Evolutionary conservation across 2,888 invertebrate genomes (phyloP).

Genomic region (Drosophila algonquin): DNA sequence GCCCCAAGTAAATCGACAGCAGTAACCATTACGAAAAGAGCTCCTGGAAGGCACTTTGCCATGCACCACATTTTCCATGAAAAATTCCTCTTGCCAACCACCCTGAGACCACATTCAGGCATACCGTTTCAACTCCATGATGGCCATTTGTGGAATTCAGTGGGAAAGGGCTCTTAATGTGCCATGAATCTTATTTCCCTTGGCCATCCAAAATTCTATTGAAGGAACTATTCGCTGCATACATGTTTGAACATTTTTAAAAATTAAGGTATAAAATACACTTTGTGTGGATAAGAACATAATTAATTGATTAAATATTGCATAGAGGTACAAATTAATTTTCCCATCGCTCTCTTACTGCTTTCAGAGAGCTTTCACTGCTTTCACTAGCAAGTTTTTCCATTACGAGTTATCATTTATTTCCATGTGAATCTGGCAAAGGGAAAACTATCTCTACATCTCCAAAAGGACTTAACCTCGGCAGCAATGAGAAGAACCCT

Average conservation of each 20-base stretch:
- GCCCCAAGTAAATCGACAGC: constrained; percentile 18
- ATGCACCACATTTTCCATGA: not conserved
- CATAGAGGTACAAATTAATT: not conserved
- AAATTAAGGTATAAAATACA: not conserved
- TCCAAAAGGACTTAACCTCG: constrained; percentile 29
- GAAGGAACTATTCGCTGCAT: too few species aligned
- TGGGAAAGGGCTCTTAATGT: not conserved
- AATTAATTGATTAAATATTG: not conserved
- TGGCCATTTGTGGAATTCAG: not conserved
- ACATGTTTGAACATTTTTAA: not conserved
- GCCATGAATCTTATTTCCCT: not conserved
- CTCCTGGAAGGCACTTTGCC: constrained; percentile 3
- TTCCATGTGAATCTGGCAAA: constrained; percentile 15
- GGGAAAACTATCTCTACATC: constrained; percentile 39
- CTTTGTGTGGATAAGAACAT: not conserved
- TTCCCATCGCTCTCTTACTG: not conserved
- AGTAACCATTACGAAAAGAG: constrained; percentile 10
- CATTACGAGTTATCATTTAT: constrained; percentile 10
- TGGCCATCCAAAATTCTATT: too few species aligned
- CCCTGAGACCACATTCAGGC: not conserved
- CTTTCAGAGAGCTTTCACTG: not conserved
- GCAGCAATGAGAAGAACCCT: constrained; percentile 45
- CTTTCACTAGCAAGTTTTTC: not conserved
- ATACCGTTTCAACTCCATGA: not conserved
- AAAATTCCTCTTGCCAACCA: not conserved